Percentiles rank a stretch among this genome's conserved stretches.
These are phyloP conservation scores for Calephelis virginiensis DNA, from an alignment of 1,140 invertebrate genomes.

Conservation along the genomic window DNA sequence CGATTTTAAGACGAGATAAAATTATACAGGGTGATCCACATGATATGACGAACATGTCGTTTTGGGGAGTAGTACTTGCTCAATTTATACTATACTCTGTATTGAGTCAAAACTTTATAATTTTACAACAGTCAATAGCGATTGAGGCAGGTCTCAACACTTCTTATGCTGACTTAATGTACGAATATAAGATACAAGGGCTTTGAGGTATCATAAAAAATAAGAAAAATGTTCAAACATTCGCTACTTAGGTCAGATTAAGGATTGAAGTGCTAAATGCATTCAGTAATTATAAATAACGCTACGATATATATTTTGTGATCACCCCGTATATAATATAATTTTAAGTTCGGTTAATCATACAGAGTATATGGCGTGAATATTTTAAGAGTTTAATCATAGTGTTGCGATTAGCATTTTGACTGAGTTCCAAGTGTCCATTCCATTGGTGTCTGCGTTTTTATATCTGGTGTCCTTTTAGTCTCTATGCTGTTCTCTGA, in stretches of 20 bases:
- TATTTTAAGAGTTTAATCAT: constrained; percentile 30
- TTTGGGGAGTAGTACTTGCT: not conserved
- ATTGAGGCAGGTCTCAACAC: no score
- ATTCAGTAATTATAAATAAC: no score
- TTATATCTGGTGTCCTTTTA: constrained; percentile 11
- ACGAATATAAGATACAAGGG: no score
- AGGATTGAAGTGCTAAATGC: no score
- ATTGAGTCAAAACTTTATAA: no score
- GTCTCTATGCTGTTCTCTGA: constrained; percentile 12
- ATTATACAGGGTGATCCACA: constrained; percentile 4
- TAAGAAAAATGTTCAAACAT: no score
- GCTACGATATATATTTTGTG: not conserved
- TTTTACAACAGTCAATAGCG: no score
- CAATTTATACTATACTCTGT: not conserved
- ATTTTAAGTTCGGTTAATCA: constrained; percentile 28
- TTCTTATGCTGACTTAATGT: no score
- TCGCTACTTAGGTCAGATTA: no score
- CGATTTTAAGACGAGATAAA: not conserved
- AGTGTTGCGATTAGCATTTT: constrained; percentile 39
- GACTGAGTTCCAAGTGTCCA: constrained; percentile 56
- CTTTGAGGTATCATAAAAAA: no score
- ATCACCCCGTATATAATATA: constrained; percentile 3
- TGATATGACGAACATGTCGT: not conserved
- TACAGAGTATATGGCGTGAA: constrained; percentile 35
- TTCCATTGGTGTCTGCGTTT: constrained; percentile 53